Evolutionary conservation across 2,797 vertebrate genomes (phyloP).

Genomic region (Hydrocynus forskahlii): DNA sequence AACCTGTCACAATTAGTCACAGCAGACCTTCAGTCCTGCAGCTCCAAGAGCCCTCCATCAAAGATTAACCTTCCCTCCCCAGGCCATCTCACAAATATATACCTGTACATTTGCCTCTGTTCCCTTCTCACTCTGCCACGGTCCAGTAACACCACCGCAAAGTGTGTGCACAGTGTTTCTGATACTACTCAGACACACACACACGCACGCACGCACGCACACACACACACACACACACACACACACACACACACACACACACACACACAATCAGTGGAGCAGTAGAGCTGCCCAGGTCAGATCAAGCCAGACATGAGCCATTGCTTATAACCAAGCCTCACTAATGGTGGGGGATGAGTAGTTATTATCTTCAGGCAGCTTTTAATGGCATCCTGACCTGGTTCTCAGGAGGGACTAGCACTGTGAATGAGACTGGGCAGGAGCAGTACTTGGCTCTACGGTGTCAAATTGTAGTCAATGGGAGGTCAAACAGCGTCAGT

Average conservation of each 20-base stretch:
- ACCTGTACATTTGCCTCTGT: neutral
- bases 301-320: neutral
- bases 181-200: neutral
- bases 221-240: neutral
- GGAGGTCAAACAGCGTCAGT: neutral
- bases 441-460: neutral
- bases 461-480: neutral
- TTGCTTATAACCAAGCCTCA: neutral
- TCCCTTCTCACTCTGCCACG: neutral
- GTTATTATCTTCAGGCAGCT: slow-evolving; percentile 5
- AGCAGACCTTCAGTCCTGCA: slow-evolving; percentile 8
- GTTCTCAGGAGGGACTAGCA: neutral
- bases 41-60: slow-evolving; percentile 3
- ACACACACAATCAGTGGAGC: neutral
- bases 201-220: neutral
- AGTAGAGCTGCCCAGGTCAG: slow-evolving; percentile 6
- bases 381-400: neutral
- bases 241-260: neutral
- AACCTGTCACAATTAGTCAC: slow-evolving; percentile 35
- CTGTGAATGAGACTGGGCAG: neutral
- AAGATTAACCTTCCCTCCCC: neutral
- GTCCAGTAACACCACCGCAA: neutral
- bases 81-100: neutral
- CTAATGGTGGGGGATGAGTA: neutral
- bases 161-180: neutral